Conservation (phyloP, 2,888 invertebrate genomes). For the Bruchidius siliquastri region DNA sequence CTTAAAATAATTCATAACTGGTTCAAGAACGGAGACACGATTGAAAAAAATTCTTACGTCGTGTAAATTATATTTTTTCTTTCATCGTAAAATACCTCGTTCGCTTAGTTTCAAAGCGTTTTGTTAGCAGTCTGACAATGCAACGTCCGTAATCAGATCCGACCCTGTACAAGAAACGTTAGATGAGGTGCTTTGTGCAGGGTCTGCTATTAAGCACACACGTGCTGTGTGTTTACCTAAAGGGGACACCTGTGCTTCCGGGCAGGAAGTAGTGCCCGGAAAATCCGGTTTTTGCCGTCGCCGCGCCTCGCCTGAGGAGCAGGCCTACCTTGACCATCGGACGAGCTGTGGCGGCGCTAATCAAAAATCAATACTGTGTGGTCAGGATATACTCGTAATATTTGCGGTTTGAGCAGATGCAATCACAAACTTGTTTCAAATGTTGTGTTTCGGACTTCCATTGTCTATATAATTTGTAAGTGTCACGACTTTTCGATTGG, state of each 20-base stretch:
- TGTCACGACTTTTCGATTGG: no score
- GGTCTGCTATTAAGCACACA: background rate
- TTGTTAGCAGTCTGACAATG: no score
- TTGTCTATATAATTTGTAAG: no score
- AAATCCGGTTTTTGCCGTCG: conserved; percentile 19
- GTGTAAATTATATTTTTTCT: no score
- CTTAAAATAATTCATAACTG: no score
- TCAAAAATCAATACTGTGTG: background rate
- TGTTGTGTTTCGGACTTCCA: no score
- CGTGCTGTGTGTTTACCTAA: conserved; percentile 35
- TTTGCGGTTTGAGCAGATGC: background rate
- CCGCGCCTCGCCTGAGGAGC: background rate
- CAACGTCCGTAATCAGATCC: background rate
- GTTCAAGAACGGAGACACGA: no score
- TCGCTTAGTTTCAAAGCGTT: no score
- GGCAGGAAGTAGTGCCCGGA: conserved; percentile 39
- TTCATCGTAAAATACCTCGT: no score
- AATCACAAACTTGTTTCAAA: background rate
- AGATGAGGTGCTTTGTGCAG: background rate
- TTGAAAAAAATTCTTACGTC: no score
- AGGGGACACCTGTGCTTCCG: conserved; percentile 44
- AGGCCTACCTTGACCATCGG: background rate
- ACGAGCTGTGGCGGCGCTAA: background rate
- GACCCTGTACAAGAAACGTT: background rate
- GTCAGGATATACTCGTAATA: background rate